phyloP scores from a whole-genome alignment of 1,140 invertebrate genomes.

The Chlorops oryzae region DNA sequence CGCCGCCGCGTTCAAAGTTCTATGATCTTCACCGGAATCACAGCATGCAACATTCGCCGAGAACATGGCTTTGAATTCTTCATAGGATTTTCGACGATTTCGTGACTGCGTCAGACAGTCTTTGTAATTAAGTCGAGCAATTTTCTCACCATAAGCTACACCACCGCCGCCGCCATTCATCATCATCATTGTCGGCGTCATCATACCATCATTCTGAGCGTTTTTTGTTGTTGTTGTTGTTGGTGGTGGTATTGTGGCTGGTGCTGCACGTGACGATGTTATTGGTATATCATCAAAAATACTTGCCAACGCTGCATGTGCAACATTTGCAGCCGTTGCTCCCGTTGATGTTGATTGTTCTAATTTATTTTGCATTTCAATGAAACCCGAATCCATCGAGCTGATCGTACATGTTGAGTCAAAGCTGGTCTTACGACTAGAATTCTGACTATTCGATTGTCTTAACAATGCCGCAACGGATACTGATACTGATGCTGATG shows the following conservation, averaged over 20 bases:
- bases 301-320: slow-evolving; percentile 9
- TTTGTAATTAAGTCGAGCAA: slow-evolving; percentile 36
- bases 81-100: slow-evolving; percentile 46
- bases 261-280: not conserved
- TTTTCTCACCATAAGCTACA: slow-evolving; percentile 30
- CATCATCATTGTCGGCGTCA: not conserved
- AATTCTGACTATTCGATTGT: slow-evolving; percentile 22
- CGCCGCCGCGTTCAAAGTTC: not conserved
- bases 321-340: not conserved
- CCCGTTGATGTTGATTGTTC: slow-evolving; percentile 16
- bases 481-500: no score
- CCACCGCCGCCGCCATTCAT: no score
- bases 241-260: no score
- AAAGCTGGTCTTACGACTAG: slow-evolving; percentile 46
- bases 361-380: slow-evolving; percentile 45
- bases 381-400: slow-evolving; percentile 47
- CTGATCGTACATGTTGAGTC: slow-evolving; percentile 46
- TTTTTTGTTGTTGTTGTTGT: no score
- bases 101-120: slow-evolving; percentile 44
- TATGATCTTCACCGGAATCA: no score
- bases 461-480: no score
- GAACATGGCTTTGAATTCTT: slow-evolving; percentile 47
- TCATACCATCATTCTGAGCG: no score
- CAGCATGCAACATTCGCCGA: no score
- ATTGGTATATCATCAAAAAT: slow-evolving; percentile 10